Base-by-base conservation (phyloP, 64 coral and sea anemone species). In the Pachyseris speciosa region DNA sequence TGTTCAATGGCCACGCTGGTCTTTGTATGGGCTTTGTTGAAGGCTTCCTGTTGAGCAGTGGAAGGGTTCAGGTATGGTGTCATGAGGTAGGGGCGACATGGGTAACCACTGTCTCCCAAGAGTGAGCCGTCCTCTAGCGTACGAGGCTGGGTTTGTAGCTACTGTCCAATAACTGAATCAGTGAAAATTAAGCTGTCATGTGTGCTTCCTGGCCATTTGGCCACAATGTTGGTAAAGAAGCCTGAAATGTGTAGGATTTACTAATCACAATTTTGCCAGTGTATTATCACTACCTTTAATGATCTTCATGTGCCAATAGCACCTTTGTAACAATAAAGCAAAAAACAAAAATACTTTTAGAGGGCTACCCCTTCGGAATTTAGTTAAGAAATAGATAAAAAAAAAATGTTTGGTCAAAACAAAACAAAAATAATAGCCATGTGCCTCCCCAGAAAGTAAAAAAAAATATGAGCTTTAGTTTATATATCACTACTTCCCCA, bases 1-100 rank as follows among this genome's bases (percentile, higher is more conserved):
- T 90, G 87, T 70, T 90, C 87, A 65, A 90, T 90, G 13, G 61
- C 32, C 37, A 91, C 60, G 32, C 78, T 81, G 53, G 89, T 91
- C 30, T 64, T 70, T 25, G 9, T 25, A 3, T 63, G 78, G 25
- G 64, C 7, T 9, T 7, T 67, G 9, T 67, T 32, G 64, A 28
- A 67, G 7, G 7, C 64, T 28, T 25, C 36, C 12, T 75, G 72
- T 25, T 75, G 12, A 2, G 15, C 37, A 26, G 2, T 75, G 32
- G 8, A 3, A 32, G 72, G 32, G 16, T 75, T 75, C 2, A 27
- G 72, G 8, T 75, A 75, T 4, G 72, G 72, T 38, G 72, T 75
- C 37, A 75, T 75, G 2, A 75, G 72, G 13, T 22, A 75, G 4
- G 70, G 70, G 4, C 24, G 37, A 15, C 42, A 39, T 1, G 72